phyloP scores from a whole-genome alignment of 2,888 invertebrate genomes.

The Eumerus sabulonum region DNA sequence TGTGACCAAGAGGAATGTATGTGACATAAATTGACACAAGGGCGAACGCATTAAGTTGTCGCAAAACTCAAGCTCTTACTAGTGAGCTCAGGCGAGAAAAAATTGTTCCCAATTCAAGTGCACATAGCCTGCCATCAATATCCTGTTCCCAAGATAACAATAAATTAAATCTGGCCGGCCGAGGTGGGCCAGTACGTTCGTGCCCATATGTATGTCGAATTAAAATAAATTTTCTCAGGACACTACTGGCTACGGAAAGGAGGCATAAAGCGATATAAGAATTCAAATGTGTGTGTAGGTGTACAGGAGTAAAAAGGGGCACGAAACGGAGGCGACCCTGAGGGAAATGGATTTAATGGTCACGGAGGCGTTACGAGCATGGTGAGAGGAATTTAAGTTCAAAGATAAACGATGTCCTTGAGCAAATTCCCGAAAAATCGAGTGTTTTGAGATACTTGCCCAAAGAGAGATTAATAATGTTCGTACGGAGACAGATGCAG shows the following conservation, averaged over 20 bases:
- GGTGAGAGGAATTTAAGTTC: slow-evolving; percentile 34
- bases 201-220: slow-evolving; percentile 27
- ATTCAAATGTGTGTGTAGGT: too few species aligned
- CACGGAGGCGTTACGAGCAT: slow-evolving; percentile 38
- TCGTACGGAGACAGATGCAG: not conserved
- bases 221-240: slow-evolving; percentile 44
- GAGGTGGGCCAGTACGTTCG: not conserved
- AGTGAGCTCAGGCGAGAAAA: slow-evolving; percentile 55
- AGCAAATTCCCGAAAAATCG: slow-evolving; percentile 29
- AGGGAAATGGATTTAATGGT: slow-evolving; percentile 50
- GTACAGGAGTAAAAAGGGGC: not conserved
- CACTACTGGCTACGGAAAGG: slow-evolving; percentile 6
- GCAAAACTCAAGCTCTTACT: slow-evolving; percentile 29
- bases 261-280: too few species aligned
- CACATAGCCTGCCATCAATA: slow-evolving; percentile 68
- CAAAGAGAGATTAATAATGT: slow-evolving; percentile 6
- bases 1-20: slow-evolving; percentile 24
- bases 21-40: slow-evolving; percentile 32
- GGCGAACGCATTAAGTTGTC: slow-evolving; percentile 39
- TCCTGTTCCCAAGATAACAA: slow-evolving; percentile 64
- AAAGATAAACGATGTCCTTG: slow-evolving; percentile 49
- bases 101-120: slow-evolving; percentile 64
- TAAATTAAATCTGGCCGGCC: slow-evolving; percentile 42
- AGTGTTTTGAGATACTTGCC: slow-evolving; percentile 3
- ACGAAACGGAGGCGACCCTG: slow-evolving; percentile 22